Base-by-base conservation (phyloP, 2,797 vertebrate genomes). In the Lophius americanus region DNA sequence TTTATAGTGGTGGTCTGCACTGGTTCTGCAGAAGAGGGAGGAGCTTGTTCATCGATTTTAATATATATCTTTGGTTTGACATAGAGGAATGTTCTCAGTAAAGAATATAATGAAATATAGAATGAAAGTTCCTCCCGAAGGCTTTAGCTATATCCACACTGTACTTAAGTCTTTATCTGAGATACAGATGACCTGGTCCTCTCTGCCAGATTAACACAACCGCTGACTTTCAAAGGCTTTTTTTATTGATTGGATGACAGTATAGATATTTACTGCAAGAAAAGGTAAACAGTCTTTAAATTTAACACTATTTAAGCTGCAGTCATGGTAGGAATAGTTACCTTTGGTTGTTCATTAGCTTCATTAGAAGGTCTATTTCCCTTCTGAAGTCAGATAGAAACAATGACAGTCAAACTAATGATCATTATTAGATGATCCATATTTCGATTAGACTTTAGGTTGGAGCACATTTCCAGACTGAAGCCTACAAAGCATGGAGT, bases 1-100 rank as follows among this genome's bases (percentile, higher is more conserved):
- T 94, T 96, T 99, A 95, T 99, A 98, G 89, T 83, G 73, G 63
- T 23, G 51, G 54, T 73, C 60, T 69, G 70, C 55, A 68, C 48
- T 3, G 37, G 50, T 43, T 35, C 51, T 66, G 75, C 58, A 63
- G 67, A 62, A 57, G 14, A 13, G 66, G 70, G 75, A 57, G 5
- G 49, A 75, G 56, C 68, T 51, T 41, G 1, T 56, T 51, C 37
- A 49, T 73, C 81, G 68, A 76, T 43, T 64, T 23, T 61, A 69
- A 85, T 66, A 60, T 66, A 53, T 73, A 75, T 73, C 62, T 79
- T 64, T 68, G 54, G 64, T 70, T 81, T 64, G 53, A 62, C 86
- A 61, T 62, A 65, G 56, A 70, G 63, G 51, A 74, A 68, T 46
- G 63, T 70, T 68, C 61, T 67, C 70, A 76, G 61, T 75, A 39